These are phyloP conservation scores for Notolepis coatsorum DNA, from an alignment of 2,797 vertebrate genomes.

Conservation along the genomic window DNA sequence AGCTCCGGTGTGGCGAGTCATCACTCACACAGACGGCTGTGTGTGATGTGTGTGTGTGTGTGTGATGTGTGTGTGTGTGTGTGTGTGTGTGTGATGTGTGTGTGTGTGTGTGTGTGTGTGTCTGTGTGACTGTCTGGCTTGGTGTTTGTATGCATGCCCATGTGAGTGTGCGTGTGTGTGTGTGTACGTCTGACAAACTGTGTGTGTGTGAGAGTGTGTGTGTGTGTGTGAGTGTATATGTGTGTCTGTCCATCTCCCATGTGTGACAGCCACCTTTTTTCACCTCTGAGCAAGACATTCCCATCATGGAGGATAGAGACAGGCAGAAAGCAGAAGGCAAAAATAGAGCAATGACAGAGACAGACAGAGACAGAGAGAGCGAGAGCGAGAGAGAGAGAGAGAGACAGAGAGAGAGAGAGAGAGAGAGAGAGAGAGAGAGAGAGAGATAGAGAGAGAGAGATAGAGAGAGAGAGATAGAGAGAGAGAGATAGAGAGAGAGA, in stretches of 20 bases:
- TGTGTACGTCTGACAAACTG: constrained; percentile 4
- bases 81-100: constrained; percentile 50
- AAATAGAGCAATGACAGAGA: background rate
- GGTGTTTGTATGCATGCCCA: background rate
- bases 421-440: background rate
- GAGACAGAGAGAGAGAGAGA: background rate
- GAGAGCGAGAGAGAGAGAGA: constrained; percentile 3
- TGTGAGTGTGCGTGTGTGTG: background rate
- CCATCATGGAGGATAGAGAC: constrained; percentile 28
- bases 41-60: no score
- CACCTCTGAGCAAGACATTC: constrained; percentile 61
- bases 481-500: background rate
- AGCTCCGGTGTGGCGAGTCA: constrained; percentile 69
- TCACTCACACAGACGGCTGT: constrained; percentile 51
- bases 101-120: constrained; percentile 1
- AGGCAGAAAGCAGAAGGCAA: constrained; percentile 47
- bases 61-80: constrained; percentile 24
- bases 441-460: background rate
- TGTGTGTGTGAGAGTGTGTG: constrained; percentile 1
- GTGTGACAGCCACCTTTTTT: constrained; percentile 57
- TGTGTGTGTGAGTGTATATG: constrained; percentile 11
- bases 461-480: constrained; percentile 6
- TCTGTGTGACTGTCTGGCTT: constrained; percentile 37
- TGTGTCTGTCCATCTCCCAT: constrained; percentile 19
- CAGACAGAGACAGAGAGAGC: background rate